Base-by-base conservation (phyloP, 2,888 invertebrate species). In the Hesperia comma region DNA sequence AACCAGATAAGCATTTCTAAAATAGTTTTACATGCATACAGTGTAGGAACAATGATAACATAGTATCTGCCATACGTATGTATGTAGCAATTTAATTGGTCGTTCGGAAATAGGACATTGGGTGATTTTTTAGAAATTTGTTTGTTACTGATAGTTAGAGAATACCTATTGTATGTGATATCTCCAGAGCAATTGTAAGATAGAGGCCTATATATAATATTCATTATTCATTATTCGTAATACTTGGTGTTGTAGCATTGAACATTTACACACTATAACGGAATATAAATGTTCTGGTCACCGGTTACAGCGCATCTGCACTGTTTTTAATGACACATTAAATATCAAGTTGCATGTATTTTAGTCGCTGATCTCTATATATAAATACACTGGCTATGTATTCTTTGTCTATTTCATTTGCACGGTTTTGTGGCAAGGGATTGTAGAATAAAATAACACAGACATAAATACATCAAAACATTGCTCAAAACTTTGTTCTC, bases 291-390 rank as follows among this genome's bases (percentile, higher is more conserved):
- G 56, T 63, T 3, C 12, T n/a, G 12, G 33, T 8, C 17, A 37
- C 14, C 40, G 51, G 61, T 32, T 67, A 63, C 69, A 67, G 67
- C 64, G 57, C 64, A 68, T 68, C 64, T 73, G 73, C 75, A 74
- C 76, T 75, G 70, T 73, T 73, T 74, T 73, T 72, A 72, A 74
- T 71, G 67, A 60, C 69, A 46, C 58, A 49, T 73, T 72, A 72
- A 73, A 72, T 70, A 63, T 69, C 69, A 51, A 70, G 69, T 73
- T 63, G 70, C 72, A 73, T 69, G 54, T 58, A 32, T 63, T 63
- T 61, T 71, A 70, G 64, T 69, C 37, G 37, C 10, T 68, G 60
- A 17, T 46, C 46, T 46, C 46, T 46, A 37, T 12, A 10, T 8
- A 10, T 37, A 37, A 37, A 37, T 37, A 37, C 37, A 37, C 37